Evolutionary conservation across 2,113 vertebrate species (phyloP).

Genomic region (Propithecus coquereli): DNA sequence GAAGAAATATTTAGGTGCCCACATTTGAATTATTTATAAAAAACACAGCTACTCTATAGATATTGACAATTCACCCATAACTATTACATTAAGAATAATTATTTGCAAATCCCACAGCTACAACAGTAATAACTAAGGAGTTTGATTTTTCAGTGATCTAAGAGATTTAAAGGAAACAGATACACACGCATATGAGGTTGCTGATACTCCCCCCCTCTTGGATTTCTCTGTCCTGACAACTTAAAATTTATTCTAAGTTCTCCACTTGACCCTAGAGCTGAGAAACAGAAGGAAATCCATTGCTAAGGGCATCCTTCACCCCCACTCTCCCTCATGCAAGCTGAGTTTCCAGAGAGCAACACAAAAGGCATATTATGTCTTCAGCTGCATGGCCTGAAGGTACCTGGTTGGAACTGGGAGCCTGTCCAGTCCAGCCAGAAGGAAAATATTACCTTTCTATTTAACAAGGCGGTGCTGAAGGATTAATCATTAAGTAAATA

Average conservation of each 20-base stretch:
- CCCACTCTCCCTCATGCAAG: neutral
- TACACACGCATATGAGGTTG: neutral
- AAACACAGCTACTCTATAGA: neutral
- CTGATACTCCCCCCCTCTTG: neutral
- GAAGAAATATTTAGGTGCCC: neutral
- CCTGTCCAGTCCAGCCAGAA: slow-evolving; percentile 66
- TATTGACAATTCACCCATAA: neutral
- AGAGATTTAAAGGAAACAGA: neutral
- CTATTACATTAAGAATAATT: neutral
- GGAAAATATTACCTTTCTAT: slow-evolving; percentile 58
- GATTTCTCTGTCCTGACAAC: neutral
- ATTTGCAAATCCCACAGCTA: neutral
- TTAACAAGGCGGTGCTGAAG: slow-evolving; percentile 69
- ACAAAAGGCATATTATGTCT: slow-evolving; percentile 59
- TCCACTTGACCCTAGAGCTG: neutral
- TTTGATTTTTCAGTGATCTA: neutral
- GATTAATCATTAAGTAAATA: slow-evolving; percentile 79
- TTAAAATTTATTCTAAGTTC: neutral
- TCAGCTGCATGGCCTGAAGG: slow-evolving; percentile 22
- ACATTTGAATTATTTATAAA: slow-evolving; percentile 14
- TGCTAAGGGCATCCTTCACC: neutral
- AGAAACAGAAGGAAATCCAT: slow-evolving; percentile 48
- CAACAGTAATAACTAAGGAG: neutral
- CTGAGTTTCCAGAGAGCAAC: slow-evolving; percentile 28
- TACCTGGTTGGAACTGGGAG: slow-evolving; percentile 64